Conservation (phyloP, 2,797 vertebrate genomes). For the Notolabrus celidotus region DNA sequence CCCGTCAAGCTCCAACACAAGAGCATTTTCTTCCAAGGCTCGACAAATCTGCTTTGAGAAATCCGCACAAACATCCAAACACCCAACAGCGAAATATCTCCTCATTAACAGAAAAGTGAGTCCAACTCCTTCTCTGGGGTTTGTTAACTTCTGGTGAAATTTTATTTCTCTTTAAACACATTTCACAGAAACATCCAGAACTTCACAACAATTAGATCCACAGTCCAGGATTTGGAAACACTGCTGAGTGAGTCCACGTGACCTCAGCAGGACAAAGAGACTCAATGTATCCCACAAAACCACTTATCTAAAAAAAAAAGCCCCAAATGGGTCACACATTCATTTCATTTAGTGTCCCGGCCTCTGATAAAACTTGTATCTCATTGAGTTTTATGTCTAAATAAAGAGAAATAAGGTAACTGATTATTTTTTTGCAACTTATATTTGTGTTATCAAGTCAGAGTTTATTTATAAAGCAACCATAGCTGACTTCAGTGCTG, state of each 20-base stretch:
- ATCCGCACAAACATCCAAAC: constrained; percentile 17
- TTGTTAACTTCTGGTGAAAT: background rate
- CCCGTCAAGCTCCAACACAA: constrained; percentile 81
- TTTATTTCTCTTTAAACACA: background rate
- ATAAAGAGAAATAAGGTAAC: no score
- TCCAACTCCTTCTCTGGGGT: background rate
- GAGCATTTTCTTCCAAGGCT: constrained; percentile 87
- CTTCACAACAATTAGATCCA: background rate
- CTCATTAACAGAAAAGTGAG: background rate
- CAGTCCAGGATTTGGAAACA: background rate
- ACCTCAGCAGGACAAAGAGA: background rate
- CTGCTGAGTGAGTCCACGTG: background rate
- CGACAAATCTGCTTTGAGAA: constrained; percentile 87
- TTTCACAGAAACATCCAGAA: background rate
- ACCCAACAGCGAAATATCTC: background rate
- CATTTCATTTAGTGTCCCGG: no score
- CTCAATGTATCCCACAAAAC: no score
- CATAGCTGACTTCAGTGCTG: no score
- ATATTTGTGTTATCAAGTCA: no score
- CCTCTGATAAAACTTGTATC: no score
- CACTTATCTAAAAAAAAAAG: no score
- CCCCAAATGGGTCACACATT: no score
- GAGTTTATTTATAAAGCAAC: no score
- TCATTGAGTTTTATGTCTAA: no score
- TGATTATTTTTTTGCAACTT: no score